phyloP scores from a whole-genome alignment of 2,797 vertebrate species.

The Esox lucius region DNA sequence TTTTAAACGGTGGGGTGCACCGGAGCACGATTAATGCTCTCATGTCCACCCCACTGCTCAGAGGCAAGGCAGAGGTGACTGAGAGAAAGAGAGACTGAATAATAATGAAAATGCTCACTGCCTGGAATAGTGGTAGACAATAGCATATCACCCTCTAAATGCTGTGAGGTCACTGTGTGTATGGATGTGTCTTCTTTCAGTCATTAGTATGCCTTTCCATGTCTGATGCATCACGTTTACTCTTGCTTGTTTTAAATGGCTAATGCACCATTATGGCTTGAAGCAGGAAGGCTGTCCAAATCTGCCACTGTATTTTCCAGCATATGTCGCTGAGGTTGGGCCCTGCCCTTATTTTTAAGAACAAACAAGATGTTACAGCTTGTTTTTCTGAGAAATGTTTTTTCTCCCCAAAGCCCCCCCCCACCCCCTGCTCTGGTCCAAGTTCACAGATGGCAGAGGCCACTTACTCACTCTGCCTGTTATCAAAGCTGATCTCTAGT shows the following conservation, averaged over 20 bases:
- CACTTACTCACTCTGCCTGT: constrained; percentile 1
- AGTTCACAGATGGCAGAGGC: constrained; percentile 4
- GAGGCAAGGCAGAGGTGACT: constrained; percentile 85
- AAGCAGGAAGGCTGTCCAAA: constrained; percentile 56
- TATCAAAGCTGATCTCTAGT: constrained; percentile 28
- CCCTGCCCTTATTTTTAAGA: constrained; percentile 39
- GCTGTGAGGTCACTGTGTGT: not conserved
- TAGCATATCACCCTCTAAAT: not conserved
- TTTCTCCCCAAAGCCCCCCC: constrained; percentile 19
- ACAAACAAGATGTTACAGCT: constrained; percentile 46
- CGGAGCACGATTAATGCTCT: constrained; percentile 89
- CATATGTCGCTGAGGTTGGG: constrained; percentile 51
- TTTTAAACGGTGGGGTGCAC: constrained; percentile 88
- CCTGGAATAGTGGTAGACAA: not conserved
- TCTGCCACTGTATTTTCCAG: constrained; percentile 59
- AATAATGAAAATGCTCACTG: not conserved
- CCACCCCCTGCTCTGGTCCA: not conserved
- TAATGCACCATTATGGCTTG: constrained; percentile 47
- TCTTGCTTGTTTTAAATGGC: constrained; percentile 29
- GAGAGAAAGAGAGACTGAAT: constrained; percentile 55
- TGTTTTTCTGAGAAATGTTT: constrained; percentile 41
- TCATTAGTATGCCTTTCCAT: not conserved
- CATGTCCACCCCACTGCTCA: constrained; percentile 86
- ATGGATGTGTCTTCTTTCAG: not conserved
- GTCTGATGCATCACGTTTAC: not conserved